Base-by-base conservation (phyloP, 92 coral and sea anemone genomes). In the Porites lobata region DNA sequence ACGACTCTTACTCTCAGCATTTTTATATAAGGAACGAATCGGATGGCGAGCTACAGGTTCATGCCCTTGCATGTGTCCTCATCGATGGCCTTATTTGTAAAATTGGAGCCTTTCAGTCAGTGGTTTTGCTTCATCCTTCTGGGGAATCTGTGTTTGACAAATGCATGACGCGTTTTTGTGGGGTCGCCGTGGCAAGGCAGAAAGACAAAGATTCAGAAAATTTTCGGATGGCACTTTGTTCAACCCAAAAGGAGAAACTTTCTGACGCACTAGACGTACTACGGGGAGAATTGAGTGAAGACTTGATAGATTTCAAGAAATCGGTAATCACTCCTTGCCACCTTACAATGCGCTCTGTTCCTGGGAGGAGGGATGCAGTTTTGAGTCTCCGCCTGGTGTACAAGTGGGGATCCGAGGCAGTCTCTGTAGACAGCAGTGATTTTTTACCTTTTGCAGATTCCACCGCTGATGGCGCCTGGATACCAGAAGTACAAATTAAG, bases 361-460 rank as follows among this genome's bases (percentile, higher is more conserved):
- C 43, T 65, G 11, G 26, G 11, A 61, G 9, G 50, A 26, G 7
- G 18, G 82, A 69, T 9, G 19, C 81, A 29, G 69, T 59, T 2
- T 21, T 77, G 1, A 77, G 26, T 9, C 52, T 77, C 6, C 56
- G 82, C 3, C 51, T 77, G 82, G 17, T 77, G 4, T 51, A 77
- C 82, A 32, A 77, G 29, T 77, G 82, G 82, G 70, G 69, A 61
- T 77, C 82, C 43, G 69, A 77, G 4, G 19, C 82, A 8, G 11
- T 77, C 50, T 7, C 8, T 62, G 10, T 77, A 57, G 82, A 77
- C 26, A 77, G 82, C 82, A 32, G 18, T 2, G 82, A 77, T 77
- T 77, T 77, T 62, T 3, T 77, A 14, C 21, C 81, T 21, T 65
- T 77, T 77, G 81, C 69, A 1, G 81, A 77, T 57, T 58, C 69